Evolutionary conservation across 2,797 vertebrate genomes (phyloP), one percentile per base, ranked within the genome.

Genomic region (Artibeus lituratus): DNA sequence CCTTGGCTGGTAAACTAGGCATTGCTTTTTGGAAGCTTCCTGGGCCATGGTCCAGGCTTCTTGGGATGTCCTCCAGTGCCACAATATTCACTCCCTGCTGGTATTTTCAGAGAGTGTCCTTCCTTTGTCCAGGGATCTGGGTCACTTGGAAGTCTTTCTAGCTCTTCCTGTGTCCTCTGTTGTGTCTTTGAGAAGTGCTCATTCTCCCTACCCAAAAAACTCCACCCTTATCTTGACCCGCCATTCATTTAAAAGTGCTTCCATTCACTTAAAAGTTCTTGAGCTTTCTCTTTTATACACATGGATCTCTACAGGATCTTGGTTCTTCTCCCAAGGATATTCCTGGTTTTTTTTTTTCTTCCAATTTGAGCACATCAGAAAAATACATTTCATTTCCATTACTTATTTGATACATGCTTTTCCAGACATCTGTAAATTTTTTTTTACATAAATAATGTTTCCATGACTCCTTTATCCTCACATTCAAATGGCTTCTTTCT

Each of bases 21-120:
- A 51, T 74, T 7, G 7, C 15, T 19, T 81, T 16, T 0, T 8
- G 32, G 35, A 15, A 80, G 5, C 39, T 35, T 59, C 80, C 72
- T 5, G 0, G 16, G 51, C 49, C 12, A 0, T 77, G 59, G 14
- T 39, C 39, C 22, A 6, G 6, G 44, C 16, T 1, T 77, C 14
- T 3, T 65, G 39, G 5, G 18, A 47, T 1, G 0, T 32, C 69
- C 3, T 42, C 14, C 12, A 26, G 10, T 4, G 4, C n/a, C 0
- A 16, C n/a, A n/a, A 10, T 39, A 44, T 29, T 3, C 57, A 7
- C 21, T 69, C 49, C 16, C 39, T 57, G 4, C 47, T 62, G 55
- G 37, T 6, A 72, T 19, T 10, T 26, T 62, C 37, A 19, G 47
- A 85, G n/a, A 21, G 26, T 78, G n/a, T 51, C 59, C 39, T 69